These are phyloP conservation scores for Archips crataeganus DNA, from an alignment of 2,888 invertebrate genomes.

Conservation along the genomic window DNA sequence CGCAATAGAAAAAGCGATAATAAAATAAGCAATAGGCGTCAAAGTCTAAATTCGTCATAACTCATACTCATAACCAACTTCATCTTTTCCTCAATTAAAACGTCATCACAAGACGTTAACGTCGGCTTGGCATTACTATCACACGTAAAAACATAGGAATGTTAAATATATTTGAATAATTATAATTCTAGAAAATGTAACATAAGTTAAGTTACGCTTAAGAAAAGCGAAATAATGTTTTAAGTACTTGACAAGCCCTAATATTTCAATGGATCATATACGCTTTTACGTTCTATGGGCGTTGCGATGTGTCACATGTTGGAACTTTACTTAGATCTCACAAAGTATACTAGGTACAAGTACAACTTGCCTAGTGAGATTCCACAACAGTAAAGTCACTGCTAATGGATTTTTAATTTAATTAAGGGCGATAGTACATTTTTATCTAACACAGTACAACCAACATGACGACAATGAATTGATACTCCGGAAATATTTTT, in stretches of 20 bases:
- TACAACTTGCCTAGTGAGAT: constrained; percentile 8
- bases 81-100: constrained; percentile 26
- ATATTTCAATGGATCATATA: too few species aligned
- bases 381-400: constrained; percentile 4
- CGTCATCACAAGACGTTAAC: constrained; percentile 1
- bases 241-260: too few species aligned
- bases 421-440: neutral
- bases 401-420: constrained; percentile 21
- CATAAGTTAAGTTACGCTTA: too few species aligned
- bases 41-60: constrained; percentile 17
- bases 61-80: constrained; percentile 10
- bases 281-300: too few species aligned
- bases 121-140: neutral
- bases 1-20: constrained; percentile 2
- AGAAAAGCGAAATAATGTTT: too few species aligned
- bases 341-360: too few species aligned
- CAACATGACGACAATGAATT: constrained; percentile 15
- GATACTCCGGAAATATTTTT: constrained; percentile 33
- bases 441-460: constrained; percentile 6
- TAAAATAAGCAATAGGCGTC: constrained; percentile 17
- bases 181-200: neutral
- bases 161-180: neutral
- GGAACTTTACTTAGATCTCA: too few species aligned
- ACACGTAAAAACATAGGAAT: neutral
- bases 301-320: too few species aligned